Conservation (phyloP, 2,888 invertebrate genomes). For the Taphrorychus bicolor region DNA sequence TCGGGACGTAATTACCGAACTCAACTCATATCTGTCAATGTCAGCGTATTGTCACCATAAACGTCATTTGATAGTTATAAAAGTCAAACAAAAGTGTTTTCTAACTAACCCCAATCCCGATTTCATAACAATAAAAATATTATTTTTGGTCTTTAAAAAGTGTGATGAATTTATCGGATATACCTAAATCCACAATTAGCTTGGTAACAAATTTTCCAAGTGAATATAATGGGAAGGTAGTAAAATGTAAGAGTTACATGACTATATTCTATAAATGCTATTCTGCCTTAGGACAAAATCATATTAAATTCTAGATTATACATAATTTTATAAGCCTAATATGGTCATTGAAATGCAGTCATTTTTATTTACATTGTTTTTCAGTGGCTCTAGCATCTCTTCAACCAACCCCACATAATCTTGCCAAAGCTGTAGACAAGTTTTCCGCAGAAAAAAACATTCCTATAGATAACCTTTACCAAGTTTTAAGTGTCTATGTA, state of each 20-base stretch:
- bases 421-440: slow-evolving; percentile 46
- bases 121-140: too few species aligned
- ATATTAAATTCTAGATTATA: too few species aligned
- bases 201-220: slow-evolving; percentile 42
- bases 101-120: too few species aligned
- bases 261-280: too few species aligned
- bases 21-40: too few species aligned
- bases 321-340: too few species aligned
- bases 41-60: too few species aligned
- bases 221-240: slow-evolving; percentile 45
- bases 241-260: slow-evolving; percentile 50
- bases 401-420: slow-evolving; percentile 45
- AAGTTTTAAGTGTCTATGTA: slow-evolving; percentile 48
- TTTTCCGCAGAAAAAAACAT: slow-evolving; percentile 46
- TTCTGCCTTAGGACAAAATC: background rate
- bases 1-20: too few species aligned
- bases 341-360: too few species aligned
- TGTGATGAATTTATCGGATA: slow-evolving; percentile 44
- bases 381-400: slow-evolving; percentile 48
- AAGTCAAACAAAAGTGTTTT: too few species aligned
- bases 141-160: slow-evolving; percentile 40
- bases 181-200: slow-evolving; percentile 41
- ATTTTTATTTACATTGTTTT: slow-evolving; percentile 35
- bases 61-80: too few species aligned
- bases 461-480: slow-evolving; percentile 44